A percentile compares a stretch with the other conserved stretches of the same genome.
These are phyloP conservation scores for Frankliniella intonsa DNA, from an alignment of 2,888 invertebrate genomes.

Conservation along the genomic window DNA sequence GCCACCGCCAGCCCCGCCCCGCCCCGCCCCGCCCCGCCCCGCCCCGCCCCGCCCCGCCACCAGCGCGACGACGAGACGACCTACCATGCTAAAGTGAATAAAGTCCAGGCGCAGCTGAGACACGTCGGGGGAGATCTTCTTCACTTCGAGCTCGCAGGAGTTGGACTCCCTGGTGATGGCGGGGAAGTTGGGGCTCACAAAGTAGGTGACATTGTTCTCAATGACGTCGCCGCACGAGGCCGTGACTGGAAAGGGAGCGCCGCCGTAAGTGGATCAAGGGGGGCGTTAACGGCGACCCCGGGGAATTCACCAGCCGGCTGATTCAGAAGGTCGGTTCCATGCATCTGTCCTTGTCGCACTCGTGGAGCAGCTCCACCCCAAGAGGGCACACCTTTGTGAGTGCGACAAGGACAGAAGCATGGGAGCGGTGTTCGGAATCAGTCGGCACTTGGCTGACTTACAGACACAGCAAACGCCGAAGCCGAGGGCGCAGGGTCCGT, in stretches of 20 bases:
- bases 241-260: conserved; percentile 56
- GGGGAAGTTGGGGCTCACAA: conserved; percentile 76
- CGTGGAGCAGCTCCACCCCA: too few species aligned
- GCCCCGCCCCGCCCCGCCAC: too few species aligned
- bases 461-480: conserved; percentile 83
- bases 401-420: too few species aligned
- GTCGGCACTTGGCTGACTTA: conserved; percentile 53
- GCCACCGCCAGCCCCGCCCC: too few species aligned
- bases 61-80: conserved; percentile 44
- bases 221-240: conserved; percentile 67
- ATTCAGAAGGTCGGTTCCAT: too few species aligned
- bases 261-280: not conserved
- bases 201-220: conserved; percentile 74
- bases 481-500: conserved; percentile 75
- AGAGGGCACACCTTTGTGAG: too few species aligned
- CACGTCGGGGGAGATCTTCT: conserved; percentile 71
- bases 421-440: too few species aligned
- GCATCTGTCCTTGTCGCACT: too few species aligned
- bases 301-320: too few species aligned
- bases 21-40: too few species aligned
- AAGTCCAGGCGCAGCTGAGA: conserved; percentile 81
- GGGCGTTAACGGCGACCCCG: too few species aligned
- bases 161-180: conserved; percentile 64
- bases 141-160: conserved; percentile 67
- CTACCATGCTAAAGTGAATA: conserved; percentile 73